Conservation (phyloP, 2,888 invertebrate genomes). For the Melinopterus prodromus region DNA sequence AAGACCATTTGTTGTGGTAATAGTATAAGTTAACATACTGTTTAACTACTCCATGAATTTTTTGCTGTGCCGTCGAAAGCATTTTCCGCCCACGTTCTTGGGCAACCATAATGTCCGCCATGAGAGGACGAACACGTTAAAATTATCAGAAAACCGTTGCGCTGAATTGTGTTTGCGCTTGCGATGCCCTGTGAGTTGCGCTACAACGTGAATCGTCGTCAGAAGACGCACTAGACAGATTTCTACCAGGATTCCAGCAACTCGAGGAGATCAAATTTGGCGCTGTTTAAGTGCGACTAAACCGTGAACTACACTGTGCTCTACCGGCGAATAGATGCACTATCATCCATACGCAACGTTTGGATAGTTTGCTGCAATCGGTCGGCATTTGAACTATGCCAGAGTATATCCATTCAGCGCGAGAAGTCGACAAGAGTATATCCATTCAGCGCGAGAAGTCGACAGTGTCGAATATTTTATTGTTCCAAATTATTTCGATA, state of each 20-base stretch:
- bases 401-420: neutral
- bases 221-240: conserved; percentile 47
- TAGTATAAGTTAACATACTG: too few species aligned
- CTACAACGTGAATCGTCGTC: conserved; percentile 44
- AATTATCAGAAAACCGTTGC: conserved; percentile 16
- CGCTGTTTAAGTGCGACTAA: conserved; percentile 9
- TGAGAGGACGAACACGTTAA: conserved; percentile 5
- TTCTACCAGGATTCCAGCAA: conserved; percentile 43
- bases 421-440: neutral
- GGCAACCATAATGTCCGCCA: conserved; percentile 1
- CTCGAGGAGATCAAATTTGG: conserved; percentile 12
- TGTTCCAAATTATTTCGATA: neutral
- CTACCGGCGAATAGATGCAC: conserved; percentile 7
- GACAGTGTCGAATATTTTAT: neutral
- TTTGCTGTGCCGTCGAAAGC: neutral
- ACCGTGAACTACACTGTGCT: neutral
- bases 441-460: neutral
- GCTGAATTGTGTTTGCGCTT: conserved; percentile 36
- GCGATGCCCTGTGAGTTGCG: conserved; percentile 44
- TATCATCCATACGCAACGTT: neutral
- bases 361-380: neutral
- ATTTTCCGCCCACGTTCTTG: neutral
- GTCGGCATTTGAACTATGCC: neutral
- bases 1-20: too few species aligned
- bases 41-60: neutral